These are phyloP conservation scores for Xyliphius kryptos DNA, from an alignment of 2,113 vertebrate species.

Conservation along the genomic window DNA sequence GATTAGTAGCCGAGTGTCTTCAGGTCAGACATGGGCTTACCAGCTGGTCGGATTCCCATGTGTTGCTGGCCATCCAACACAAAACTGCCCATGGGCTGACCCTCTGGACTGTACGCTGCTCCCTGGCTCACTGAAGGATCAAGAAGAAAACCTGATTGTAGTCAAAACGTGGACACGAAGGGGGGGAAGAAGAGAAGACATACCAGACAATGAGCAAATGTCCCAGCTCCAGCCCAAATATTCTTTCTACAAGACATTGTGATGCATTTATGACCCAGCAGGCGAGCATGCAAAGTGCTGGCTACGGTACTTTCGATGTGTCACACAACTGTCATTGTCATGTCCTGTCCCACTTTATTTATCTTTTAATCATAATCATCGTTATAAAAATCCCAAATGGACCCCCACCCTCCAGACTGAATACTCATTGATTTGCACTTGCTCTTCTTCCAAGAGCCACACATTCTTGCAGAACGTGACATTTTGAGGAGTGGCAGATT, in stretches of 20 bases:
- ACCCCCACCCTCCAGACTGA: slow-evolving; percentile 39
- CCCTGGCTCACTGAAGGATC: slow-evolving; percentile 99
- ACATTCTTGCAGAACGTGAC: slow-evolving; percentile 28
- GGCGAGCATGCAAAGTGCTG: slow-evolving; percentile 47
- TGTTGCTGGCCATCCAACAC: slow-evolving; percentile 99
- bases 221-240: slow-evolving; percentile 86
- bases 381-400: slow-evolving; percentile 49
- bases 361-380: slow-evolving; percentile 28
- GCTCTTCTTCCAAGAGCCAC: slow-evolving; percentile 14
- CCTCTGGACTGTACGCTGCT: slow-evolving; percentile 99
- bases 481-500: slow-evolving; percentile 35
- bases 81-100: slow-evolving; percentile 99
- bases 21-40: slow-evolving; percentile 60
- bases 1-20: slow-evolving; percentile 26
- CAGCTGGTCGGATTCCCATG: slow-evolving; percentile 99
- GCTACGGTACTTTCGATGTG: slow-evolving; percentile 44
- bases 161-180: slow-evolving; percentile 97
- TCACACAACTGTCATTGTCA: neutral
- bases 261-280: slow-evolving; percentile 48
- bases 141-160: slow-evolving; percentile 99
- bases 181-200: slow-evolving; percentile 94
- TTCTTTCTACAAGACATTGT: slow-evolving; percentile 68
- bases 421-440: slow-evolving; percentile 40
- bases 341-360: slow-evolving; percentile 35
- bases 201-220: slow-evolving; percentile 97